These are phyloP conservation scores for Poeciliopsis occidentalis DNA, from an alignment of 2,113 vertebrate species.

Conservation along the genomic window DNA sequence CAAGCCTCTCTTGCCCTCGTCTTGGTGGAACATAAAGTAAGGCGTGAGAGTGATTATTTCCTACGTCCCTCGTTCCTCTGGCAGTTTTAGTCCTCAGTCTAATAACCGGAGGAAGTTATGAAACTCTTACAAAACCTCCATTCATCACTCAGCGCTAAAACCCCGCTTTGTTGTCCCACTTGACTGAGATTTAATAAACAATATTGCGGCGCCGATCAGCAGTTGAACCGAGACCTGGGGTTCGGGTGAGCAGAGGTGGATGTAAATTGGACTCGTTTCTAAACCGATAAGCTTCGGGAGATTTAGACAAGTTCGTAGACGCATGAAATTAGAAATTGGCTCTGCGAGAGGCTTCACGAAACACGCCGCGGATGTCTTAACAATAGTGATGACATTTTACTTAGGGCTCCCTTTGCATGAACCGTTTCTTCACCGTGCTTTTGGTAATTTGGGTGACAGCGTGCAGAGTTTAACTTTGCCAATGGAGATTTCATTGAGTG, in stretches of 20 bases:
- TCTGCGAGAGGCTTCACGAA: constrained; percentile 18
- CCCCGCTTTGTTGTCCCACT: constrained; percentile 43
- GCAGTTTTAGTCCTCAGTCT: constrained; percentile 41
- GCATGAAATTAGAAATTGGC: constrained; percentile 60
- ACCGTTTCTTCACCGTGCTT: constrained; percentile 10
- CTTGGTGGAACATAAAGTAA: constrained; percentile 50
- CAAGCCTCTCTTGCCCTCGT: background rate
- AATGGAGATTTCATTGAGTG: constrained; percentile 11
- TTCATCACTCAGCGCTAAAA: constrained; percentile 49
- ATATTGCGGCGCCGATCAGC: constrained; percentile 46
- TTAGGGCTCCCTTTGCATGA: constrained; percentile 16
- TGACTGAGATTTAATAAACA: constrained; percentile 59
- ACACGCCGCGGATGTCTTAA: constrained; percentile 9
- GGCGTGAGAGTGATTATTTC: constrained; percentile 53
- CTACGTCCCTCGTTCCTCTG: constrained; percentile 20
- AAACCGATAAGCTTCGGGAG: constrained; percentile 48
- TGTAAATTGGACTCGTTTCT: constrained; percentile 58
- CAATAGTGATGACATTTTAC: constrained; percentile 11
- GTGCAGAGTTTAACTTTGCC: constrained; percentile 52
- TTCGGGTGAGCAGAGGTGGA: constrained; percentile 8
- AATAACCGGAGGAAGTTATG: constrained; percentile 59
- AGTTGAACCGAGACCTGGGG: constrained; percentile 23
- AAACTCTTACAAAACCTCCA: constrained; percentile 38
- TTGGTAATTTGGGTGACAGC: constrained; percentile 35
- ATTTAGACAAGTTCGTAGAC: constrained; percentile 58